Percentiles rank a stretch among this genome's conserved stretches.
These are phyloP conservation scores for Pollenia amentaria DNA, from an alignment of 2,888 invertebrate species.

Conservation along the genomic window DNA sequence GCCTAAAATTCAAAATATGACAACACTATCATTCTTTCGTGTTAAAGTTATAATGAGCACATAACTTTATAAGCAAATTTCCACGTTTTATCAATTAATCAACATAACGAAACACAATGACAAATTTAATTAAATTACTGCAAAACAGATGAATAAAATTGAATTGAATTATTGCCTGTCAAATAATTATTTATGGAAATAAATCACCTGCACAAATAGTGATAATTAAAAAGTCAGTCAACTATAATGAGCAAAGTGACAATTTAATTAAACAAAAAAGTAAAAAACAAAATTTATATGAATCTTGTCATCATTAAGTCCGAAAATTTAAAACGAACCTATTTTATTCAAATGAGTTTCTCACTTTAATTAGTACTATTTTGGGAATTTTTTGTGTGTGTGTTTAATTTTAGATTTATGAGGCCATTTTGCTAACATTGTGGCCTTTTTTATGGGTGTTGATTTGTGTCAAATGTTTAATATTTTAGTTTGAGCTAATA, in stretches of 20 bases:
- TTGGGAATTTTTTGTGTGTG: not conserved
- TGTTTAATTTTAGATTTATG: not conserved
- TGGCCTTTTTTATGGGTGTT: not conserved
- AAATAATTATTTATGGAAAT: conserved; percentile 20
- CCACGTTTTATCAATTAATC: no score
- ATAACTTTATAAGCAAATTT: no score
- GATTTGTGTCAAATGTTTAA: no score
- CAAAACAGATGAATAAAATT: no score
- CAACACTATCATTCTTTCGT: no score
- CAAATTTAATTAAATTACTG: no score
- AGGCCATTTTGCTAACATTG: not conserved
- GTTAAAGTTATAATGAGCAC: no score
- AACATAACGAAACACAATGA: no score
- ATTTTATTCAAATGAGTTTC: conserved; percentile 3
- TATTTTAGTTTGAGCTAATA: no score
- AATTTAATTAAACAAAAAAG: conserved; percentile 2
- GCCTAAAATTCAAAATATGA: no score
- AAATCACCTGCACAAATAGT: not conserved
- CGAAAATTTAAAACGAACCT: not conserved
- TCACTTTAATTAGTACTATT: not conserved
- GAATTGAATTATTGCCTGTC: not conserved
- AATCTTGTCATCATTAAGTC: not conserved
- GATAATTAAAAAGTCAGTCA: conserved; percentile 56
- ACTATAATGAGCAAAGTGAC: conserved; percentile 22
- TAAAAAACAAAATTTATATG: not conserved